Base-by-base conservation (phyloP, 2,113 vertebrate species). In the Progne subis region DNA sequence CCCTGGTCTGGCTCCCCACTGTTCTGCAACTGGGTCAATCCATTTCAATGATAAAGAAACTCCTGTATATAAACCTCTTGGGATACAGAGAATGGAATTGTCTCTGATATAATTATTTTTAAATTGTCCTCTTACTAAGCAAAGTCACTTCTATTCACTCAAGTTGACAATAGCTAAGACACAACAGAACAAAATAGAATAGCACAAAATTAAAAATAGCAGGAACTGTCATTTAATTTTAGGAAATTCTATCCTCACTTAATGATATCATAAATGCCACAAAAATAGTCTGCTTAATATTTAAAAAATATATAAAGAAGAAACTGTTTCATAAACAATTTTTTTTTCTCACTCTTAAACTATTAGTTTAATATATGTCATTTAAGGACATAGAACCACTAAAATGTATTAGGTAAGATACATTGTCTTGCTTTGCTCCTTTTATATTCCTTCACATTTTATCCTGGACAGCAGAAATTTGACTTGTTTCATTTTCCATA, bases 61-160 rank as follows among this genome's bases (percentile, higher is more conserved):
- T 82, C 25, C 55, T 77, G 41, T 68, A 41, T 60, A 32, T 46
- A 76, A 86, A 91, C 29, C 43, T 41, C 2, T 37, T 86, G 76
- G 43, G 23, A 67, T 74, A 14, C 65, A 87, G 44, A 87, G 28
- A 71, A 81, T 82, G 46, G 96, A 92, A 96, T 31, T 72, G 12
- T 21, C 55, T 76, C n/a, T 72, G 89, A 93, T 88, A 79, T 14
- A 75, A 64, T 77, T 95, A 87, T 92, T 93, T 82, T 24, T 4
- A 21, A 80, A 82, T 81, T 55, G 8, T 67, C 5, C 2, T 67
- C 10, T 80, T 83, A 25, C 55, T 94, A 88, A 53, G 70, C 69
- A 95, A 97, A 94, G 43, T 13, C 32, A 90, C 37, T 97, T 91
- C 67, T 82, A 52, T 71, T 91, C 9, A 59, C 87, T 94, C 95